Evolutionary conservation across 1,140 invertebrate species (phyloP).

Genomic region (Pentalonia nigronervosa): DNA sequence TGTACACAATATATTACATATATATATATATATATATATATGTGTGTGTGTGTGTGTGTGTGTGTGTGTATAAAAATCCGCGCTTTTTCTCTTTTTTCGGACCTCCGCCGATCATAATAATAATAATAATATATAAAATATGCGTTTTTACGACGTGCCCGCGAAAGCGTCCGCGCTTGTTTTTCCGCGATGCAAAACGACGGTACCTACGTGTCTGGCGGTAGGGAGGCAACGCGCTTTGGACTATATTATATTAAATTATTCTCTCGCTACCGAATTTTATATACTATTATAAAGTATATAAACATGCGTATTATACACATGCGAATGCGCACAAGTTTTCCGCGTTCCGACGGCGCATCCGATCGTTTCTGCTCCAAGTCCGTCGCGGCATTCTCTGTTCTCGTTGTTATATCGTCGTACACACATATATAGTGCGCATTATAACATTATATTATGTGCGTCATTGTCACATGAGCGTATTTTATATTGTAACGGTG

Average conservation of each 20-base stretch:
- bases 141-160: not conserved
- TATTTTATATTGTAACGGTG: not conserved
- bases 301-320: not conserved
- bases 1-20: not conserved
- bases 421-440: not conserved
- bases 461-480: not conserved
- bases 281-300: not conserved
- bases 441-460: not conserved
- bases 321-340: not conserved
- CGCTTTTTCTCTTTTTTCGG: not conserved
- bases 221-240: not conserved
- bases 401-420: not conserved
- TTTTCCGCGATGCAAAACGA: not conserved
- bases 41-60: not conserved
- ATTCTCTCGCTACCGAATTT: not conserved
- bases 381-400: not conserved
- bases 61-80: not conserved
- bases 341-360: conserved; percentile 26
- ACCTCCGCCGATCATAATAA: not conserved
- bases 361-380: conserved; percentile 35
- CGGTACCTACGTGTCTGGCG: not conserved
- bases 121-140: not conserved
- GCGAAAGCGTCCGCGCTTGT: not conserved
- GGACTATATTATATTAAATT: not conserved
- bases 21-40: not conserved